These are phyloP conservation scores for Folsomia manolachei DNA, from an alignment of 2,888 invertebrate species.

Conservation along the genomic window DNA sequence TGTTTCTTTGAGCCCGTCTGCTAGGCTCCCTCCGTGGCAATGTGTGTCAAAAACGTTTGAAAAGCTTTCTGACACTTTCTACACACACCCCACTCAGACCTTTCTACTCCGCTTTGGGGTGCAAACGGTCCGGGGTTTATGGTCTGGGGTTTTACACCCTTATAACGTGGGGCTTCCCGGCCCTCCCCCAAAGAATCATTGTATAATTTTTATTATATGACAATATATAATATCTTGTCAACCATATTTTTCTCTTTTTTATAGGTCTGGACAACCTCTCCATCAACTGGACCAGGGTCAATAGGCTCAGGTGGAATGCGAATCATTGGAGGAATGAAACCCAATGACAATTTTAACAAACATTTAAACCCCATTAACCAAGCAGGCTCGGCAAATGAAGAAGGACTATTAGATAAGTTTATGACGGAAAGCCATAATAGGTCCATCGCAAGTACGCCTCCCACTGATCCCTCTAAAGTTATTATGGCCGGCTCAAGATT, in stretches of 20 bases:
- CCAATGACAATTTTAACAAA: slow-evolving; percentile 10
- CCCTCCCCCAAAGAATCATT: background rate
- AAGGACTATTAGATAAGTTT: slow-evolving; percentile 17
- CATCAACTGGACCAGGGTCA: slow-evolving; percentile 13
- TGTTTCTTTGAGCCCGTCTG: too few relatives aligned
- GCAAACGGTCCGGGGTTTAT: background rate
- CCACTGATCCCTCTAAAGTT: slow-evolving; percentile 13
- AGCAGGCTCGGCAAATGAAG: slow-evolving; percentile 4
- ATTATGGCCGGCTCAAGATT: slow-evolving; percentile 14
- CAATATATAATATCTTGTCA: too few relatives aligned
- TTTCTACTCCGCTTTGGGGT: background rate
- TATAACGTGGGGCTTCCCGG: too few relatives aligned
- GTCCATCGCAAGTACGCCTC: background rate
- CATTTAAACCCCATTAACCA: slow-evolving; percentile 18
- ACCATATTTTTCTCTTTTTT: too few relatives aligned
- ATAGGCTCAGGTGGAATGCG: background rate
- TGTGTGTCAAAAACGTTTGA: background rate
- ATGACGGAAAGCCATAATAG: slow-evolving; percentile 14
- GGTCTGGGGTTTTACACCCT: background rate
- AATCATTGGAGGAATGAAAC: background rate
- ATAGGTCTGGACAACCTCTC: slow-evolving; percentile 11
- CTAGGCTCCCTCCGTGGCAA: too few relatives aligned
- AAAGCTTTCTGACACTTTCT: background rate
- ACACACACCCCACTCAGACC: background rate
- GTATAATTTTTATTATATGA: too few relatives aligned